phyloP scores from a whole-genome alignment of 2,888 invertebrate species.

The Aproaerema taeniolella region DNA sequence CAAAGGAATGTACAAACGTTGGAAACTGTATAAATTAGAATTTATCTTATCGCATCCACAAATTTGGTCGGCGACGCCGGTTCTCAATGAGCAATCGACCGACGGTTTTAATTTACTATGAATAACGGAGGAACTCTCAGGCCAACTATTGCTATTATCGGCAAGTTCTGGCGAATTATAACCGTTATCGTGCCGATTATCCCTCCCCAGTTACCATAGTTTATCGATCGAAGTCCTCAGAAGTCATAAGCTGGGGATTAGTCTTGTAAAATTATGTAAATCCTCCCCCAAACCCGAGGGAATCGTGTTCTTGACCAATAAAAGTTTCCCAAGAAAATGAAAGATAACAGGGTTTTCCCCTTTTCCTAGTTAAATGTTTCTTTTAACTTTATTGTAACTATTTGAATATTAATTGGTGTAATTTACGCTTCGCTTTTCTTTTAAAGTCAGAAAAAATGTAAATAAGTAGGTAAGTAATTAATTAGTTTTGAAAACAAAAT shows the following conservation, averaged over 20 bases:
- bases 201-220: constrained; percentile 7
- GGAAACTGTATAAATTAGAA: no score
- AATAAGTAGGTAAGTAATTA: no score
- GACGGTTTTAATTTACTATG: neutral
- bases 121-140: no score
- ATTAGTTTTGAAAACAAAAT: no score
- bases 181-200: constrained; percentile 9
- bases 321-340: constrained; percentile 18
- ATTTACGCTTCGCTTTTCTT: no score
- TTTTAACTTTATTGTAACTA: no score
- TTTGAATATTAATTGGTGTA: no score
- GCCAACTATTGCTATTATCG: constrained; percentile 3
- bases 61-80: no score
- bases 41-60: no score
- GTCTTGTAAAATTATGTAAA: constrained; percentile 41
- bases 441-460: no score
- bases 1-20: no score
- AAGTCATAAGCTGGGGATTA: constrained; percentile 36
- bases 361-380: constrained; percentile 19
- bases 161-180: constrained; percentile 8
- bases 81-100: no score
- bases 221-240: constrained; percentile 26
- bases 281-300: constrained; percentile 18
- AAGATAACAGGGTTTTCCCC: constrained; percentile 13
- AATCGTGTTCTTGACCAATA: constrained; percentile 21